Conservation (phyloP, 2,797 vertebrate species). For the Falco berigora region DNA sequence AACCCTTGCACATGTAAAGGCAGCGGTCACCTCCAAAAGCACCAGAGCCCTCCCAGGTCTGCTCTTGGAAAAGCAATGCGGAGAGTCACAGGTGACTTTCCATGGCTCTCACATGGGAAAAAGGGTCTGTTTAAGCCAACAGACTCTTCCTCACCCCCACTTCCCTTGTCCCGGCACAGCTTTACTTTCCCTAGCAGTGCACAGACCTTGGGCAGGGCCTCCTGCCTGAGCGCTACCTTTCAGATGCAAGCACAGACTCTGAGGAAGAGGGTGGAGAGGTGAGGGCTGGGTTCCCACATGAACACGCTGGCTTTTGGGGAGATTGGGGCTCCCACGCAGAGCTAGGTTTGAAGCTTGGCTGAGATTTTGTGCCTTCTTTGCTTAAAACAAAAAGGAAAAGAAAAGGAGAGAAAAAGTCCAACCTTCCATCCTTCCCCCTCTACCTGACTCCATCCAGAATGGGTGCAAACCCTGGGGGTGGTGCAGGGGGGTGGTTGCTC, state of each 20-base stretch:
- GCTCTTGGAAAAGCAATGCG: slow-evolving; percentile 9
- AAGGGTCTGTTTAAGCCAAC: slow-evolving; percentile 1
- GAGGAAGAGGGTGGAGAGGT: neutral
- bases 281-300: neutral
- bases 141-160: neutral
- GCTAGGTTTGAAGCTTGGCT: slow-evolving; percentile 49
- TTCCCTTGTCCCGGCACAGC: neutral
- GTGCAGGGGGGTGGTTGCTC: neutral
- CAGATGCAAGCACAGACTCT: slow-evolving; percentile 4
- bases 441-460: neutral
- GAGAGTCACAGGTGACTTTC: neutral
- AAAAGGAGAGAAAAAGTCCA: neutral
- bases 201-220: slow-evolving; percentile 6
- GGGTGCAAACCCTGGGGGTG: neutral
- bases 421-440: neutral
- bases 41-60: neutral
- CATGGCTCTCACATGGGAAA: neutral
- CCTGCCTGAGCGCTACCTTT: neutral
- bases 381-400: neutral
- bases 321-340: neutral
- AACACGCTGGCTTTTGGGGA: neutral
- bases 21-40: slow-evolving; percentile 6
- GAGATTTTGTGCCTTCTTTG: slow-evolving; percentile 67
- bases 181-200: slow-evolving; percentile 37
- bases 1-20: neutral